phyloP scores from a whole-genome alignment of 2,797 vertebrate species.

The Sylvia borin region DNA sequence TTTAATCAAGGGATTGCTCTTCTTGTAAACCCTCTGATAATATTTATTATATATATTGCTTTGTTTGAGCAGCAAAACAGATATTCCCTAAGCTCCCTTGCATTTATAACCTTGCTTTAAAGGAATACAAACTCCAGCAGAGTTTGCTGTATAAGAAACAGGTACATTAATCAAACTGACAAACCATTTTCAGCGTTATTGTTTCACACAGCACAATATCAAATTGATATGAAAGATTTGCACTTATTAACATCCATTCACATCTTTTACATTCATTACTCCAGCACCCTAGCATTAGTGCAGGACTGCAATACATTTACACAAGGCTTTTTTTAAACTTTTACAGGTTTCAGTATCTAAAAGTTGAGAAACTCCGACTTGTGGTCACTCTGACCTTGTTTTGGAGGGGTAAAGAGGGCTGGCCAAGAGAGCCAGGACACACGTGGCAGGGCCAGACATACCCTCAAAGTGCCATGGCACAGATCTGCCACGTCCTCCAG shows the following conservation, averaged over 20 bases:
- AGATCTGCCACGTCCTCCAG: background rate
- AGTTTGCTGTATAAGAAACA: background rate
- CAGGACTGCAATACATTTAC: background rate
- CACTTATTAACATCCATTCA: background rate
- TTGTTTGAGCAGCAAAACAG: background rate
- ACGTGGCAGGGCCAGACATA: fast-evolving
- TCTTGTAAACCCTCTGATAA: background rate
- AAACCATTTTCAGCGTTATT: background rate
- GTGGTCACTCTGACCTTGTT: background rate
- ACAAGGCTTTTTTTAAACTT: background rate
- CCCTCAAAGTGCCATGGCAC: fast-evolving
- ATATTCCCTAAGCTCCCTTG: background rate
- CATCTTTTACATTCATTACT: background rate
- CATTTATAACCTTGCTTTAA: background rate
- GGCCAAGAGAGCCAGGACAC: background rate
- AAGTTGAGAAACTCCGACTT: background rate
- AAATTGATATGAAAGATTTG: background rate
- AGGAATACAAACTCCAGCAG: background rate
- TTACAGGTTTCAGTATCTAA: background rate
- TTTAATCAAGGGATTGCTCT: background rate
- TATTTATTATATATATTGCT: background rate
- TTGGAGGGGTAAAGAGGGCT: background rate
- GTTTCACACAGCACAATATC: background rate
- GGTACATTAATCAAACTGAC: background rate
- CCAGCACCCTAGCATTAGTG: background rate